Evolutionary conservation across 2,113 vertebrate genomes (phyloP).

Genomic region (Ophthalmolycus amberensis): DNA sequence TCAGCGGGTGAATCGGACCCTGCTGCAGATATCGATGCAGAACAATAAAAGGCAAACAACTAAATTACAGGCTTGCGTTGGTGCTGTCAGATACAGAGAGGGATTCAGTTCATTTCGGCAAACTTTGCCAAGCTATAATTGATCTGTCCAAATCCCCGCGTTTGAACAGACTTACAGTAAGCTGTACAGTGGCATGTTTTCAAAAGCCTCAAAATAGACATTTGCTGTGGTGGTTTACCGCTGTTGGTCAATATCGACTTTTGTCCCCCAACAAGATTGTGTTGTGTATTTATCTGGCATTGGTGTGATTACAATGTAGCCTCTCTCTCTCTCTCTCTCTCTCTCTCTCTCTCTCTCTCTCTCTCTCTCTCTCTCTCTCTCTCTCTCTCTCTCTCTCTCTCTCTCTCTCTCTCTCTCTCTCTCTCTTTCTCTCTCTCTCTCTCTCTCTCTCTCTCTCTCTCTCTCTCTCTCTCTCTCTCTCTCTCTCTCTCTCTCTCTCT

Average conservation of each 20-base stretch:
- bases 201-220: slow-evolving; percentile 40
- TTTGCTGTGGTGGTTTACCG: background rate
- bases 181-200: slow-evolving; percentile 46
- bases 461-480: slow-evolving; percentile 2
- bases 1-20: slow-evolving; percentile 46
- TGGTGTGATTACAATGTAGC: slow-evolving; percentile 54
- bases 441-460: slow-evolving; percentile 15
- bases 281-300: slow-evolving; percentile 53
- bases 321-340: slow-evolving; percentile 10
- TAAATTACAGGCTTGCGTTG: slow-evolving; percentile 65
- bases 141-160: slow-evolving; percentile 53
- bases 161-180: slow-evolving; percentile 35
- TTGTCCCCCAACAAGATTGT: slow-evolving; percentile 50
- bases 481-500: background rate
- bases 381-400: slow-evolving; percentile 9
- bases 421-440: slow-evolving; percentile 4
- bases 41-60: slow-evolving; percentile 62
- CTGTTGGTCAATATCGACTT: slow-evolving; percentile 31
- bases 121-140: slow-evolving; percentile 55
- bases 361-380: slow-evolving; percentile 1
- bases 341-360: background rate
- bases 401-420: slow-evolving; percentile 2
- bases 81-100: slow-evolving; percentile 43
- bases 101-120: slow-evolving; percentile 55
- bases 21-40: slow-evolving; percentile 49